Base-by-base conservation (phyloP, 92 coral and sea anemone species). In the Porites lobata region DNA sequence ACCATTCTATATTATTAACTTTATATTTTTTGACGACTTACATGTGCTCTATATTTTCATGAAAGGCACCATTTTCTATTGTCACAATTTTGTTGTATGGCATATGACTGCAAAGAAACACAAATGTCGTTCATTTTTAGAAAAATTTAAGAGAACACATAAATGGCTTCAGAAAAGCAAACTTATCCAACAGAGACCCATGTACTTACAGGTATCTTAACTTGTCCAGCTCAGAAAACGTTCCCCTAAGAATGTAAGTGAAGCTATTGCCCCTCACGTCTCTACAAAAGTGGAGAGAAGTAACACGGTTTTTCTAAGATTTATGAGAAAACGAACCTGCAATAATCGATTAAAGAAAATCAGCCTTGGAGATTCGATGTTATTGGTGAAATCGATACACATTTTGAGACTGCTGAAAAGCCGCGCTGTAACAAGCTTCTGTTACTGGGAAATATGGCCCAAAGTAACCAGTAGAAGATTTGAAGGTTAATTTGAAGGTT, bases 61-160 rank as follows among this genome's bases (percentile, higher is more conserved):
- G 96, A 77, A 96, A 96, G 43, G 96, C 91, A 50, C 95, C 98
- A 83, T 96, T 94, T 86, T 96, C 99, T 21, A 92, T 90, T 11
- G 98, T 89, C 1, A 96, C 95, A 62, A 96, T 96, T 62, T 75
- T 78, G 92, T 96, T 96, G 9, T 20, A 20, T 7, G 21, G 70
- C 67, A 96, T 69, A 64, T 87, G 43, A 47, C 98, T 94, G 85
- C 56, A 79, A 82, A 9, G 0, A n/a, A 54, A 10, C 54, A 19
- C 9, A 21, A 76, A 76, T 9, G 8, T 9, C 13, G 8, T n/a
- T 54, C 18, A 2, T n/a, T 67, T 56, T 20, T 1, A 70, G 38
- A 51, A 15, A 0, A 69, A 9, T 10, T 56, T 9, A 0, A 56
- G 14, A 56, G 12, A 14, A 56, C 4, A 56, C 5, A 12, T 38